Evolutionary conservation across 2,113 vertebrate species (phyloP), one percentile per base, ranked within the genome.

Genomic region (Phrynosoma blainvillii): DNA sequence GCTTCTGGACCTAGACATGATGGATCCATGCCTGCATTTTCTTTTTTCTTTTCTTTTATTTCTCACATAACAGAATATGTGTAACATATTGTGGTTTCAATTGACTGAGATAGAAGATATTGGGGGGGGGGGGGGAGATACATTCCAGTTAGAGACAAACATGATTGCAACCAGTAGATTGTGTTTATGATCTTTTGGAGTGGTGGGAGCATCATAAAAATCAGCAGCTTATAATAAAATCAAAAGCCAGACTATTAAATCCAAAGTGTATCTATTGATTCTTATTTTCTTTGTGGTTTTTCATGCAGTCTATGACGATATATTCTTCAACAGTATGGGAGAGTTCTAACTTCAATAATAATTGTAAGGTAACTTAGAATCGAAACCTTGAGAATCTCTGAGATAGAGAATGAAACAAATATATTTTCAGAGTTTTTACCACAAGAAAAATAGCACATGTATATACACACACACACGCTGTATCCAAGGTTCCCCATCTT

Each of bases 261-360:
- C 80, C 85, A 84, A 88, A 81, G 14, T 20, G 2, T 77, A 30
- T 81, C 88, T 89, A 87, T 84, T 83, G 75, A 92, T 92, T 74
- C 52, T 81, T 9, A 25, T 32, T 62, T 84, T 84, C 78, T 70
- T 83, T 62, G 76, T 90, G 73, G 59, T 75, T 84, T 85, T 82
- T 85, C 90, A 83, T 82, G 86, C 75, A 73, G 81, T 82, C 83
- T 73, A 30, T 13, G 40, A 84, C 80, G 82, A 74, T 21, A 0
- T 11, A 73, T 91, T 73, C 89, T 92, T 87, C 73, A 93, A 76
- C 74, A 84, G 83, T 85, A 90, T 79, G 89, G 80, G 82, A 74
- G 5, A 88, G 32, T 80, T 87, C 62, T 84, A 83, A 5, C 25
- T 9, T 82, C 68, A 32, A 62, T 76, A 90, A 75, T 25, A 84